These are phyloP conservation scores for Himalopsyche kuldschensis DNA, from an alignment of 2,888 invertebrate species.

Conservation along the genomic window DNA sequence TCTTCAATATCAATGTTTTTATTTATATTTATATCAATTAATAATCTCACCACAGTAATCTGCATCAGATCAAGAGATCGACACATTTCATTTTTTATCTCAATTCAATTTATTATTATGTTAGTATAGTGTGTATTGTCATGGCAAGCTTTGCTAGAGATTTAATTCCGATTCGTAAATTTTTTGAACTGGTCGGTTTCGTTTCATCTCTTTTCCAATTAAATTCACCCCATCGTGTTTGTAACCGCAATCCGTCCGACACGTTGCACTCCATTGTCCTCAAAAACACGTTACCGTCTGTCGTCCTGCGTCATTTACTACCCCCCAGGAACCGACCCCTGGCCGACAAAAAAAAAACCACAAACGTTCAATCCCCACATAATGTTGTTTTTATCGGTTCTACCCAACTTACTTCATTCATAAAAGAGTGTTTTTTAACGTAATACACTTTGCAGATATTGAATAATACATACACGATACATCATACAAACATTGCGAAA, in stretches of 20 bases:
- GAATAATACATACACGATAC: too few relatives aligned
- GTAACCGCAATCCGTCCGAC: constrained; percentile 3
- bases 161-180: background rate
- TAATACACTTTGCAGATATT: too few relatives aligned
- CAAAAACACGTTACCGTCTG: constrained; percentile 18
- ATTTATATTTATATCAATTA: too few relatives aligned
- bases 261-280: constrained; percentile 15
- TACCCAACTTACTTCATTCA: background rate
- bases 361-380: background rate
- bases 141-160: background rate
- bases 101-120: background rate
- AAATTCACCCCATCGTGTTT: constrained; percentile 1
- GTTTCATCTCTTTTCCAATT: constrained; percentile 13
- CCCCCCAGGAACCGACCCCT: background rate
- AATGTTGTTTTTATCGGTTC: background rate
- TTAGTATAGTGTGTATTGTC: background rate
- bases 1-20: too few relatives aligned
- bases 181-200: background rate
- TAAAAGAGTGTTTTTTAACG: too few relatives aligned
- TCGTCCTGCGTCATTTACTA: constrained; percentile 8
- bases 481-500: too few relatives aligned
- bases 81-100: too few relatives aligned
- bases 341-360: background rate
- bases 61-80: too few relatives aligned
- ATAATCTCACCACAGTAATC: too few relatives aligned